Conservation (phyloP, 2,113 vertebrate species). For the Todiramphus chloris region DNA sequence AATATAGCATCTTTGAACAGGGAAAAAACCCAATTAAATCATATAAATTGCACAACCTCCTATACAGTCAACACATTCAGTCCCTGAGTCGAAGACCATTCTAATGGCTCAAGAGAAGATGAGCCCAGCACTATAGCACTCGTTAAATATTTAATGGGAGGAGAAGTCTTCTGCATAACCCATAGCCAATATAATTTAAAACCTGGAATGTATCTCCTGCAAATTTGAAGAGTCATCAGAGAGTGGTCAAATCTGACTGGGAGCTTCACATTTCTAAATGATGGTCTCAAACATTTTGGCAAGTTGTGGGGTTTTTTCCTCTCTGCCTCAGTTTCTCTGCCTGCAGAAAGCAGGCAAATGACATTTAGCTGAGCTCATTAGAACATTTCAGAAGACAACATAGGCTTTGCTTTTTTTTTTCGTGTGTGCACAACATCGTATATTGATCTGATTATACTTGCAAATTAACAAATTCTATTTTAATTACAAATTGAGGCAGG, state of each 20-base stretch:
- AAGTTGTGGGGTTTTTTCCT: background rate
- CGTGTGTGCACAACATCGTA: background rate
- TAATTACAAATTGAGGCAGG: background rate
- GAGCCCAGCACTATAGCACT: background rate
- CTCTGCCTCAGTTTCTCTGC: background rate
- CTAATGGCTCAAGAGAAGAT: background rate
- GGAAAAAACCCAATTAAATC: background rate
- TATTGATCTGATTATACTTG: background rate
- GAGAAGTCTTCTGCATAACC: background rate
- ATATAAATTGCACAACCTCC: background rate
- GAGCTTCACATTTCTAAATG: background rate
- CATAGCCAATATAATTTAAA: background rate
- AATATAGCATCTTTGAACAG: background rate
- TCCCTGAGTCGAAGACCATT: background rate
- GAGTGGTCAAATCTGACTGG: background rate
- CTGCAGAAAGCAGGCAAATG: background rate
- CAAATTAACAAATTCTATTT: background rate
- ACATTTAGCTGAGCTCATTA: background rate
- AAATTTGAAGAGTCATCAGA: background rate
- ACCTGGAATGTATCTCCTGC: background rate
- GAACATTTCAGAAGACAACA: background rate
- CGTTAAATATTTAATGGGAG: background rate
- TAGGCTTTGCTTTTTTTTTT: background rate
- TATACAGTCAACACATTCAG: background rate
- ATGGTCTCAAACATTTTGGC: background rate